Evolutionary conservation across 2,888 invertebrate species (phyloP).

Genomic region (Thymelicus lineola): DNA sequence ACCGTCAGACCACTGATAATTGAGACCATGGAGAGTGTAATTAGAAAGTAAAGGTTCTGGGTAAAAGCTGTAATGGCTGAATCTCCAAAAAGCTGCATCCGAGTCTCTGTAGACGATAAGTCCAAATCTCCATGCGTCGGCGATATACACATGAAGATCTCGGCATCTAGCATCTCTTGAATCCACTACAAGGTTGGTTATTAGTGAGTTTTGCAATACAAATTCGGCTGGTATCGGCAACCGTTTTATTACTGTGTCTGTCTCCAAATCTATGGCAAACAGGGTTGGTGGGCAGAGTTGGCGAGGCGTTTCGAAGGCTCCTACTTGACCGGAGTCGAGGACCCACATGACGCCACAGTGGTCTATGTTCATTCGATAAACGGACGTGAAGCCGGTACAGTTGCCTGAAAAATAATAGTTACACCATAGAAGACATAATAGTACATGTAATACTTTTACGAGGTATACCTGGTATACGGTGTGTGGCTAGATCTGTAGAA

Average conservation of each 20-base stretch:
- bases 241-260: slow-evolving; percentile 86
- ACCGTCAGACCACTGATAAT: slow-evolving; percentile 93
- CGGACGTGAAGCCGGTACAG: slow-evolving; percentile 88
- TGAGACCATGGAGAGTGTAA: slow-evolving; percentile 90
- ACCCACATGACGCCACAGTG: slow-evolving; percentile 92
- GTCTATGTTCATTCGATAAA: slow-evolving; percentile 92
- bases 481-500: too few species aligned
- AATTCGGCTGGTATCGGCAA: slow-evolving; percentile 88
- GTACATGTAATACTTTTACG: too few species aligned
- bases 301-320: slow-evolving; percentile 86
- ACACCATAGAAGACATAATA: too few species aligned
- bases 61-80: slow-evolving; percentile 88
- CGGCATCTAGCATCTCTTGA: slow-evolving; percentile 86
- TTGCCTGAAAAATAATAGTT: slow-evolving; percentile 65
- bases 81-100: slow-evolving; percentile 87
- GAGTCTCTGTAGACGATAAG: slow-evolving; percentile 86
- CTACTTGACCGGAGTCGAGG: slow-evolving; percentile 91
- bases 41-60: slow-evolving; percentile 90
- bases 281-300: slow-evolving; percentile 91
- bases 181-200: slow-evolving; percentile 88
- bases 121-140: slow-evolving; percentile 89
- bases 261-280: slow-evolving; percentile 89
- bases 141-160: slow-evolving; percentile 87
- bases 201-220: slow-evolving; percentile 88
- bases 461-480: too few species aligned